Percentiles rank a stretch among this genome's conserved stretches.
These are phyloP conservation scores for Pogonocherus hispidulus DNA, from an alignment of 2,888 invertebrate species.

Conservation along the genomic window DNA sequence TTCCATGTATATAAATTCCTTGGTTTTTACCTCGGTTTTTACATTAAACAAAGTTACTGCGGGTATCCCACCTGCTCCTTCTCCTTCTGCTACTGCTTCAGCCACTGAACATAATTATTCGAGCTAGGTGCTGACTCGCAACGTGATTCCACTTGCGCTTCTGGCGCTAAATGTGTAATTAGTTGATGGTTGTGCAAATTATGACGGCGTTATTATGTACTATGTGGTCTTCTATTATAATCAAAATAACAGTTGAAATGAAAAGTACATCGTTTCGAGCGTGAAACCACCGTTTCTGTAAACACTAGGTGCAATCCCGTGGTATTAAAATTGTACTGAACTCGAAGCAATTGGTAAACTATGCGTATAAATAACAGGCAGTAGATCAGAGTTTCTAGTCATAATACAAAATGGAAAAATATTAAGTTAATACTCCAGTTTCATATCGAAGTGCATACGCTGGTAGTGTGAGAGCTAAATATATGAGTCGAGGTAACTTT, in stretches of 20 bases:
- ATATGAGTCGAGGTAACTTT: too few relatives aligned
- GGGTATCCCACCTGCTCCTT: too few relatives aligned
- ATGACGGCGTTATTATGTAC: neutral
- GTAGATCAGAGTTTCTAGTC: too few relatives aligned
- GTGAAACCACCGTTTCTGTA: slow-evolving; percentile 3
- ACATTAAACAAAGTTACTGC: too few relatives aligned
- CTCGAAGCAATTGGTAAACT: neutral
- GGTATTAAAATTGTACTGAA: neutral
- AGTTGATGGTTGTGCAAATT: slow-evolving; percentile 20
- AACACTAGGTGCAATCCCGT: neutral
- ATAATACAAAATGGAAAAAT: too few relatives aligned
- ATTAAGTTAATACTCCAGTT: too few relatives aligned
- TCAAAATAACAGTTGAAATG: slow-evolving; percentile 8
- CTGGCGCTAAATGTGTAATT: slow-evolving; percentile 27
- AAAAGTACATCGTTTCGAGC: slow-evolving; percentile 8
- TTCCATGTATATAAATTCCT: too few relatives aligned
- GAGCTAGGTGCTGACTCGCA: neutral
- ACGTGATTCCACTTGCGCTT: slow-evolving; percentile 22
- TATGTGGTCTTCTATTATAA: neutral
- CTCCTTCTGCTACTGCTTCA: too few relatives aligned
- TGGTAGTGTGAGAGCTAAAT: too few relatives aligned
- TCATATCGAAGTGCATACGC: too few relatives aligned
- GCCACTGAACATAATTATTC: neutral
- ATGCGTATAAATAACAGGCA: too few relatives aligned
- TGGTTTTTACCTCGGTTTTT: too few relatives aligned